Base-by-base conservation (phyloP, 1,140 invertebrate species). In the Acyrthosiphon pisum region DNA sequence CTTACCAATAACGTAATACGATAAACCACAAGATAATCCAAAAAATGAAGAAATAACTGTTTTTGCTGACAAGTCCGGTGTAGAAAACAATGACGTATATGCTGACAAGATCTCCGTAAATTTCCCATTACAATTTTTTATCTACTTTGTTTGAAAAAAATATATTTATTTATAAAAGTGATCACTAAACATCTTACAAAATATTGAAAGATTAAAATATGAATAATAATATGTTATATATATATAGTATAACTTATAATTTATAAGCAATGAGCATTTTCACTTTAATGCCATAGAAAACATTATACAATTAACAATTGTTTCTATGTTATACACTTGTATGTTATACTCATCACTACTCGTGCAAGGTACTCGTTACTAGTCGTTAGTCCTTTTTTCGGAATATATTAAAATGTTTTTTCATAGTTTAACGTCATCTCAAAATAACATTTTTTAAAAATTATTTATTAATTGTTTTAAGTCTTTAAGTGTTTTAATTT, bases 1-100 rank as follows among this genome's bases (percentile, higher is more conserved):
- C 91, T 56, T 93, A 93, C 91, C 81, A 93, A 93, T 93, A 26
- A 93, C 91, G 37, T 93, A 93, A 93, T 93, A 93, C 18, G 91
- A 81, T 30, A 93, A 84, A 26, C 91, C 91, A 84, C 76, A 81
- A 6, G 84, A 83, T n/a, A 93, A 93, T 84, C 68, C 76, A 86
- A n/a, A 93, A 53, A 37, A 53, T 86, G 44, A 93, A n/a, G 48
- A 81, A 93, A 93, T 93, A 50, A 37, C 11, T 30, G 91, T 93
- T 30, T 93, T 93, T 0, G 26, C 48, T 44, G 46, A 41, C 20
- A 93, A 53, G 37, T 93, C 91, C 22, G n/a, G 3, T 7, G 81
- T 84, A 41, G 91, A 93, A 93, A 93, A 93, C 26, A 93, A 41
- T 83, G 35, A 86, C 41, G 48, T 37, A 44, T 56, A 93, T 7